Conservation (phyloP, 2,113 vertebrate genomes). For the Ovibos moschatus region DNA sequence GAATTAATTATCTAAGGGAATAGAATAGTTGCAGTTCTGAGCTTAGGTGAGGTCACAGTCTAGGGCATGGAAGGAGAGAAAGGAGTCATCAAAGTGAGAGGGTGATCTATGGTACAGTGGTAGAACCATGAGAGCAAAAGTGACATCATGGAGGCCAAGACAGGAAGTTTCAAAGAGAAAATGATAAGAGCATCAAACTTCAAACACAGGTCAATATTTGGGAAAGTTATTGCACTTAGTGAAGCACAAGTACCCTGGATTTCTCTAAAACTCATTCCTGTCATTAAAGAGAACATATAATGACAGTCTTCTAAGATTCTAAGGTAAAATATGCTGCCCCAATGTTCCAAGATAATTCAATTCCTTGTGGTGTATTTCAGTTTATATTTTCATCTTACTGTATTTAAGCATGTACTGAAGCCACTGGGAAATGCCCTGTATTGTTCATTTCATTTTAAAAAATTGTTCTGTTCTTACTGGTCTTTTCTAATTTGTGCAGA, state of each 20-base stretch:
- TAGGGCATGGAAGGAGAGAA: neutral
- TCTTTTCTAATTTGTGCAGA: neutral
- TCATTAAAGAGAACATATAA: neutral
- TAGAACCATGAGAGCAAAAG: neutral
- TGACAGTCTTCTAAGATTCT: neutral
- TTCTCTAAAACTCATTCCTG: neutral
- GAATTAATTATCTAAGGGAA: neutral
- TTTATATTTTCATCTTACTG: neutral
- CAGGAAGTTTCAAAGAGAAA: neutral
- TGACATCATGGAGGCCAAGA: neutral
- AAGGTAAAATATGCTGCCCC: neutral
- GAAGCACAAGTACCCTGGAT: neutral
- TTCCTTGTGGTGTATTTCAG: neutral
- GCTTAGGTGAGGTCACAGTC: neutral
- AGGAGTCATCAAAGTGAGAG: neutral
- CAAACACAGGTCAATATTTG: neutral
- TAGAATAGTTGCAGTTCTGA: neutral
- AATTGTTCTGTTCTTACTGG: neutral
- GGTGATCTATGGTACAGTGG: fast-evolving
- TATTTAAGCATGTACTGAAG: neutral
- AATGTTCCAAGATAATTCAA: neutral
- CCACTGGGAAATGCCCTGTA: neutral
- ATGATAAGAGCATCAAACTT: neutral
- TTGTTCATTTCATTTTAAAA: neutral
- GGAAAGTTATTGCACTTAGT: neutral